These are phyloP conservation scores for Erebia palarica DNA, from an alignment of 2,888 invertebrate species.

Conservation along the genomic window DNA sequence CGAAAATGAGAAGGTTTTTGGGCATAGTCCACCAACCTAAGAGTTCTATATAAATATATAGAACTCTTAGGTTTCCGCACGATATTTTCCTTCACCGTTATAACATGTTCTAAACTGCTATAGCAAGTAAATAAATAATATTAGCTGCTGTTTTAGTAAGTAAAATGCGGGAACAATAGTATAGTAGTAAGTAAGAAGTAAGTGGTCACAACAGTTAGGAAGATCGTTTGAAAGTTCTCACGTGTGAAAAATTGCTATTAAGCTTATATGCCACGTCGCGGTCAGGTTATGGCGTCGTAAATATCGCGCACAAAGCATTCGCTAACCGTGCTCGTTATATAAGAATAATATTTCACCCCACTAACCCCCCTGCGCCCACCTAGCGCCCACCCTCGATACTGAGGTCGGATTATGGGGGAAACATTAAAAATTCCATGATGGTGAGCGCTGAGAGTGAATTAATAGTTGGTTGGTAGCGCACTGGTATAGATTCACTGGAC, in stretches of 20 bases:
- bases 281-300: slow-evolving; percentile 20
- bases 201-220: not conserved
- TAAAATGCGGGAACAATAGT: no score
- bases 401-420: not conserved
- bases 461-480: no score
- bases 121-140: no score
- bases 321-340: slow-evolving; percentile 16
- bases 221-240: not conserved
- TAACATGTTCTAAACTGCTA: no score
- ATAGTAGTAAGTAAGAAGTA: not conserved
- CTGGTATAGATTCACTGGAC: no score
- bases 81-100: no score
- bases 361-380: not conserved
- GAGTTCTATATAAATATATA: no score
- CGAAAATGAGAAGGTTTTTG: no score
- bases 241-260: slow-evolving; percentile 16
- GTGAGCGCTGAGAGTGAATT: no score
- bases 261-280: slow-evolving; percentile 17
- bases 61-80: no score
- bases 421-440: not conserved
- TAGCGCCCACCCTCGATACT: not conserved
- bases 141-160: no score
- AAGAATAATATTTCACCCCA: slow-evolving; percentile 11
- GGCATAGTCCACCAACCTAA: no score
- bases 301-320: slow-evolving; percentile 16